These are phyloP conservation scores for Eupithecia dodoneata DNA, from an alignment of 2,888 invertebrate genomes.

Conservation along the genomic window DNA sequence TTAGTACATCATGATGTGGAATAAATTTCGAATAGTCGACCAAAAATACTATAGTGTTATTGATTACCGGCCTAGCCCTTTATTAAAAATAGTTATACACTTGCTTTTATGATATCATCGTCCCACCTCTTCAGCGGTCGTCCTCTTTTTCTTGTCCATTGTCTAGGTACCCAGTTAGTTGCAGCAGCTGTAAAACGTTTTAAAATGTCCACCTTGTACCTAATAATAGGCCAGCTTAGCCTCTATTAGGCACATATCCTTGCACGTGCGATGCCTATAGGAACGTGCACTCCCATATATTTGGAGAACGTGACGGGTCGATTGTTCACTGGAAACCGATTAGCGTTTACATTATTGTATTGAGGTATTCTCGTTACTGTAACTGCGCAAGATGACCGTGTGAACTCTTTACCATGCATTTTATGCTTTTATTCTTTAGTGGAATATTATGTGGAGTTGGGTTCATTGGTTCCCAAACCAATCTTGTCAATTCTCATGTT, in stretches of 20 bases:
- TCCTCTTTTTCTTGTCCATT: too few relatives aligned
- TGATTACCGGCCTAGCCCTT: background rate
- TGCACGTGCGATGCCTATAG: slow-evolving; percentile 52
- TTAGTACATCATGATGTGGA: background rate
- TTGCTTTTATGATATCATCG: too few relatives aligned
- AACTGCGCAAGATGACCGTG: slow-evolving; percentile 35
- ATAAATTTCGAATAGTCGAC: background rate
- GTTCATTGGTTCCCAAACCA: slow-evolving; percentile 2
- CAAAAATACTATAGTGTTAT: background rate
- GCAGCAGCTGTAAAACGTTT: slow-evolving; percentile 13
- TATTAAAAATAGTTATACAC: slow-evolving; percentile 14
- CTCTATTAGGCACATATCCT: slow-evolving; percentile 49
- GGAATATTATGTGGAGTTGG: background rate
- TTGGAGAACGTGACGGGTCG: slow-evolving; percentile 55
- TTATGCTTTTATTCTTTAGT: background rate
- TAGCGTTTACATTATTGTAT: slow-evolving; percentile 40
- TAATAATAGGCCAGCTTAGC: slow-evolving; percentile 43
- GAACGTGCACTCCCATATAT: slow-evolving; percentile 46
- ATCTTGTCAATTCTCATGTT: background rate
- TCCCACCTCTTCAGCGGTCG: too few relatives aligned
- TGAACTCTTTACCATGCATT: slow-evolving; percentile 28
- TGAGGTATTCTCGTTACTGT: slow-evolving; percentile 37
- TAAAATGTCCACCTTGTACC: slow-evolving; percentile 21
- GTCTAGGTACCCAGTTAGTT: too few relatives aligned
- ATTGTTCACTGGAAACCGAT: slow-evolving; percentile 49